Percentiles rank a stretch among this genome's conserved stretches.
phyloP scores from a whole-genome alignment of 2,113 vertebrate species.

The Shinisaurus crocodilurus region DNA sequence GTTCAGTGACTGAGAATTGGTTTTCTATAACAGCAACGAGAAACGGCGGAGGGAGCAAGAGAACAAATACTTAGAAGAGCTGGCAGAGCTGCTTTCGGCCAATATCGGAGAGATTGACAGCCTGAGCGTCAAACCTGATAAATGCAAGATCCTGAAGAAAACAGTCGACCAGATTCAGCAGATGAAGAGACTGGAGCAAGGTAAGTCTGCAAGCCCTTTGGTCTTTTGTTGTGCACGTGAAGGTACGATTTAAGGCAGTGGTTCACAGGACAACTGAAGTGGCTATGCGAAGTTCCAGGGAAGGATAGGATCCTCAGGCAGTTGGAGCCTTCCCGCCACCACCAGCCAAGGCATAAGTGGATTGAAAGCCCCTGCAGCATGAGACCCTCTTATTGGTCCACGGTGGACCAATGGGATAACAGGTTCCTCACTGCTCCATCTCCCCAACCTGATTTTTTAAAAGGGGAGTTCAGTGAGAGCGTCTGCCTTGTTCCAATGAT shows the following conservation, averaged over 20 bases:
- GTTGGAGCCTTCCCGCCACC: not conserved
- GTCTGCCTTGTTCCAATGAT: not conserved
- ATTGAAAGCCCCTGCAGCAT: not conserved
- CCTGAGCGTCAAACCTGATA: constrained; percentile 93
- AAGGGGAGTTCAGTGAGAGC: not conserved
- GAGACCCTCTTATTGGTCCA: not conserved
- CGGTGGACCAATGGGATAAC: not conserved
- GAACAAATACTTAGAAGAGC: constrained; percentile 93
- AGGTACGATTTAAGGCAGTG: not conserved
- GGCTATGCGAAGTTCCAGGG: not conserved
- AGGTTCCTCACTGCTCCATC: not conserved
- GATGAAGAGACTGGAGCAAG: constrained; percentile 92
- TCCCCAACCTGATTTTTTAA: not conserved
- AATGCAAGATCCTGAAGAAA: constrained; percentile 94
- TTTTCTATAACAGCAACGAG: constrained; percentile 81
- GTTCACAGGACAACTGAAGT: not conserved
- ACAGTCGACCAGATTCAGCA: constrained; percentile 96
- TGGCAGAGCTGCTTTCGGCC: constrained; percentile 92
- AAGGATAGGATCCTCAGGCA: not conserved
- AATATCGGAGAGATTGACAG: constrained; percentile 94
- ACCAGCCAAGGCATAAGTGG: not conserved
- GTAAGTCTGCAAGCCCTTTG: constrained; percentile 68
- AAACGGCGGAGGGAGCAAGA: constrained; percentile 94
- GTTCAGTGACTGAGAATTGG: not conserved
- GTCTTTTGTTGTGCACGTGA: not conserved